Conservation (phyloP, 30 jellyfish, hydroid and myxozoan genomes). For the Haliclystus octoradiatus region DNA sequence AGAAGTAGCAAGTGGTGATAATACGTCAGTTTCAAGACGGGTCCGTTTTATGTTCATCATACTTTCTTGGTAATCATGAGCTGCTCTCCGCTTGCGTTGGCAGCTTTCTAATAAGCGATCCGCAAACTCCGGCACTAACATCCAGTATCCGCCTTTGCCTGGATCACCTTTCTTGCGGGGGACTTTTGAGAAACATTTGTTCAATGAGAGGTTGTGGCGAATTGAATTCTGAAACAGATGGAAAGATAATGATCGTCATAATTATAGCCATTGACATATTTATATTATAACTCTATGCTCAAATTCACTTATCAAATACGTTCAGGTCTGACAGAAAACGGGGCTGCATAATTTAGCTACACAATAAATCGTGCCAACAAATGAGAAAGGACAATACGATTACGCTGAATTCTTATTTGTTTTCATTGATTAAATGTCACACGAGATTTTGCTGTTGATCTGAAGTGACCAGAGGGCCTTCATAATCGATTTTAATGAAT, state of each 20-base stretch:
- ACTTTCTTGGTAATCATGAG: conserved; percentile 58
- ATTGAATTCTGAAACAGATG: conserved; percentile 70
- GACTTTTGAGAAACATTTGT: conserved; percentile 90
- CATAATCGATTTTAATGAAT: no score
- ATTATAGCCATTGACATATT: no score
- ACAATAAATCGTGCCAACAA: no score
- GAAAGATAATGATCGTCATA: not conserved
- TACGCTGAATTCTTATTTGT: no score
- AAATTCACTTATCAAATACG: no score
- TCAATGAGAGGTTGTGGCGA: conserved; percentile 93
- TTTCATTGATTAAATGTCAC: no score
- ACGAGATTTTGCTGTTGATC: no score
- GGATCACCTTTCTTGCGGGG: conserved; percentile 99
- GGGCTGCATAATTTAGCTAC: no score
- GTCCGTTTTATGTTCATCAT: conserved; percentile 48
- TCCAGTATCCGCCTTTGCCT: conserved; percentile 99
- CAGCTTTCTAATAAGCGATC: conserved; percentile 76
- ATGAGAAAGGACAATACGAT: no score
- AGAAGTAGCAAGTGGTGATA: not conserved
- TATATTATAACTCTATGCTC: no score
- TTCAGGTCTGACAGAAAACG: no score
- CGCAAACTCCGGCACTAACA: conserved; percentile 90
- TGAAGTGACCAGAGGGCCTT: no score
- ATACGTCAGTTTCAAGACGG: conserved; percentile 24
- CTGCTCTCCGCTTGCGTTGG: conserved; percentile 70